phyloP scores from a whole-genome alignment of 2,888 invertebrate genomes.

The Vannuccia rotundouncinata region DNA sequence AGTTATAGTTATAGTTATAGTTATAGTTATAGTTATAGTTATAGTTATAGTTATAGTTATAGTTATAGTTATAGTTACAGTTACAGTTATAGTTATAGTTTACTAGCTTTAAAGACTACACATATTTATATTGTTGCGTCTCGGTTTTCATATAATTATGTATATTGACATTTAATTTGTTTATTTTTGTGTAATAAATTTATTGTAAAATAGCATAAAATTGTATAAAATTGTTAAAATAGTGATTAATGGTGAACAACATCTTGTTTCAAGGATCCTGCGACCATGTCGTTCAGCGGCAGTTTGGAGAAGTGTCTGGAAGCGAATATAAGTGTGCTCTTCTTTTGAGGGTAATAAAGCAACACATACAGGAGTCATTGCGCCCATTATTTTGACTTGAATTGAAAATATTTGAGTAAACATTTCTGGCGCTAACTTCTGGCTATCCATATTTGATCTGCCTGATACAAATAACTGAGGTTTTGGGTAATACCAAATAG shows the following conservation, averaged over 20 bases:
- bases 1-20: too few relatives aligned
- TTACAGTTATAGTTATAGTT: too few relatives aligned
- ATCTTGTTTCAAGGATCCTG: slow-evolving; percentile 11
- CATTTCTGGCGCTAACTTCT: slow-evolving; percentile 12
- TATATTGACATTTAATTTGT: too few relatives aligned
- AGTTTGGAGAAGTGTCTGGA: neutral
- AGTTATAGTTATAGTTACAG: too few relatives aligned
- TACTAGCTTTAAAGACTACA: too few relatives aligned
- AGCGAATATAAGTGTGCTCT: slow-evolving; percentile 12
- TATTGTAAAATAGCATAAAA: too few relatives aligned
- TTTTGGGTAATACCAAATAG: neutral
- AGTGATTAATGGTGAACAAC: neutral
- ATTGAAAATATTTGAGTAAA: slow-evolving; percentile 9
- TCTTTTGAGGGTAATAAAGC: slow-evolving; percentile 9
- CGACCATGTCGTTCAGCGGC: slow-evolving; percentile 9
- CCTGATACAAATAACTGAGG: neutral
- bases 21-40: too few relatives aligned
- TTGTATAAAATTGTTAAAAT: neutral
- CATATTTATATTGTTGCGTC: too few relatives aligned
- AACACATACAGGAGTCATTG: slow-evolving; percentile 22
- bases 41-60: too few relatives aligned
- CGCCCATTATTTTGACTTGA: slow-evolving; percentile 2
- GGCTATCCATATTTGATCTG: neutral
- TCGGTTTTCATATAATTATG: too few relatives aligned
- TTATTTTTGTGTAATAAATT: too few relatives aligned